These are phyloP conservation scores for Cantharis nigra DNA, from an alignment of 2,888 invertebrate genomes.

Conservation along the genomic window DNA sequence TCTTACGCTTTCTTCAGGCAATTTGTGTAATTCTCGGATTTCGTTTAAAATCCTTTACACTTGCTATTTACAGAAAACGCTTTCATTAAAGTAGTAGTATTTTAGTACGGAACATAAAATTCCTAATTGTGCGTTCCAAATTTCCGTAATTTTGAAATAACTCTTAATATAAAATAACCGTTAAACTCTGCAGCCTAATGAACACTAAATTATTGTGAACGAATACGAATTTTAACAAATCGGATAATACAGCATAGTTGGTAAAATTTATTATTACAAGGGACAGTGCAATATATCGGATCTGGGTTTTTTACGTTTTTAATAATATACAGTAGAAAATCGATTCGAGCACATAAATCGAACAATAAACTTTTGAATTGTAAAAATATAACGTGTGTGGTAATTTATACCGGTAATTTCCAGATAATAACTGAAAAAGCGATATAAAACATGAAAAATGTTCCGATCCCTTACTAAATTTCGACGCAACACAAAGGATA, in stretches of 20 bases:
- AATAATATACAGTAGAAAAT: constrained; percentile 5
- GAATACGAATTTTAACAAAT: constrained; percentile 6
- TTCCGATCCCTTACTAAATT: not conserved
- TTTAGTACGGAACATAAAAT: constrained; percentile 6
- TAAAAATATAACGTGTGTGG: constrained; percentile 6
- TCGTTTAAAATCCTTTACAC: not conserved
- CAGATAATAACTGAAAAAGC: constrained; percentile 16
- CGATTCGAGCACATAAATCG: constrained; percentile 3
- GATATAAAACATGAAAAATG: constrained; percentile 19
- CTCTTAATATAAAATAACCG: constrained; percentile 11
- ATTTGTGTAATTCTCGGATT: not conserved
- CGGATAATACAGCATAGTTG: constrained; percentile 5
- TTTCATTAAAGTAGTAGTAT: not conserved
- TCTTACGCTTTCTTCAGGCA: not conserved
- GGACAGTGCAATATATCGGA: not conserved
- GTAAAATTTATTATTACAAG: not conserved
- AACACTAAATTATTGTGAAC: constrained; percentile 7
- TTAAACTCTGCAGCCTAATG: constrained; percentile 8
- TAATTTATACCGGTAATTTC: constrained; percentile 20
- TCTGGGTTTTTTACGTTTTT: not conserved
- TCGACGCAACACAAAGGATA: not conserved
- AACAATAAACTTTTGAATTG: constrained; percentile 4
- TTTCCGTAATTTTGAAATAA: constrained; percentile 8
- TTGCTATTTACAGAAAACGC: not conserved
- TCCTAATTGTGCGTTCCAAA: constrained; percentile 10